Conservation (phyloP, 2,797 vertebrate genomes). For the Taenioides sp. region DNA sequence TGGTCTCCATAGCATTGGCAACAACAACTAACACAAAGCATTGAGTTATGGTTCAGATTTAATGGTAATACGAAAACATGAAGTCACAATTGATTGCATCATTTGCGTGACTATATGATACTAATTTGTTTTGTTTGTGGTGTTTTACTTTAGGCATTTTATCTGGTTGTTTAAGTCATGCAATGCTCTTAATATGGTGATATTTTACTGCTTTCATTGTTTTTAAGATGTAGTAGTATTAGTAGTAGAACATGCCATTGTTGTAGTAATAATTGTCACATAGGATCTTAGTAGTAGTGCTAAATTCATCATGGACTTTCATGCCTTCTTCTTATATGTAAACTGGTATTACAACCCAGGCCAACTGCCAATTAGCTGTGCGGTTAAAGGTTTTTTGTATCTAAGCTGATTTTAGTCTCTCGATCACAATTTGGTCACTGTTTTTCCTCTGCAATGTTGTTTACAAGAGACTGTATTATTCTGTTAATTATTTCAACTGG, state of each 20-base stretch:
- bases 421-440: background rate
- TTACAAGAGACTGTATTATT: background rate
- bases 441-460: background rate
- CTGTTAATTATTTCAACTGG: slow-evolving; percentile 10
- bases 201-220: background rate
- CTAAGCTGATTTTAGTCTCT: slow-evolving; percentile 19
- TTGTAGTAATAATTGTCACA: background rate
- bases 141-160: background rate
- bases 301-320: slow-evolving; percentile 26
- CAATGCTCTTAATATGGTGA: background rate
- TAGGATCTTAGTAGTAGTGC: slow-evolving; percentile 15
- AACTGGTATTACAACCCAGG: slow-evolving; percentile 47
- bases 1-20: slow-evolving; percentile 13
- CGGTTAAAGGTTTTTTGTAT: slow-evolving; percentile 38
- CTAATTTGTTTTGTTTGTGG: background rate
- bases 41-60: background rate
- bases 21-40: background rate
- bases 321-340: slow-evolving; percentile 27
- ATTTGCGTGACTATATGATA: background rate
- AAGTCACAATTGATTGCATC: background rate
- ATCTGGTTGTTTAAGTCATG: background rate
- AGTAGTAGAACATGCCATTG: background rate
- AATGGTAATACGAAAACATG: background rate
- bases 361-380: slow-evolving; percentile 54
- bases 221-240: background rate